Evolutionary conservation across 2,113 vertebrate species (phyloP), one percentile per base, ranked within the genome.

Genomic region (Symphodus melops): DNA sequence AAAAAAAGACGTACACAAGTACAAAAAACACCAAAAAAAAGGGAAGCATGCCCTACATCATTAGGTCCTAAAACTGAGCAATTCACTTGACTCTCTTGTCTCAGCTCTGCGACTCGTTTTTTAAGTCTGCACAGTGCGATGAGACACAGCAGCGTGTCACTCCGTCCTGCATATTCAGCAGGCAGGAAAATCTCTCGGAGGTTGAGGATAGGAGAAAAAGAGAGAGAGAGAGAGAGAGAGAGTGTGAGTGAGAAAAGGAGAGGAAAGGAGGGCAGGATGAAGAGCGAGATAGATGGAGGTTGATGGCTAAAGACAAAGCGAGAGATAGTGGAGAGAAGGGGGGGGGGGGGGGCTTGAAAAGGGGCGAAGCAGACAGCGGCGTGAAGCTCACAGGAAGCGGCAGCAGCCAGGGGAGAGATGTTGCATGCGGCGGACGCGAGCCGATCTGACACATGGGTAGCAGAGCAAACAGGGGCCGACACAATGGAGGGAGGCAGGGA

Each of bases 391-490:
- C 82, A 83, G 86, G 83, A 86, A 88, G 88, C 77, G 91, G 89
- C 89, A 90, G 86, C 86, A 89, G 91, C 91, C 89, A 91, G 88
- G 84, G 89, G 89, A 91, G 91, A 88, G 84, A 86, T 78, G 88
- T 71, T 68, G 88, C 79, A 72, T 82, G 57, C 58, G 10, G 67
- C 67, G 20, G 87, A 90, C 58, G 76, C 88, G 88, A 90, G 89
- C 69, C 19, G 48, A 77, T 83, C 85, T 88, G 89, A 93, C 90
- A 91, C 88, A 73, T 76, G 84, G 81, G 84, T 63, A 86, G 88
- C 85, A 72, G 86, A 88, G 89, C 84, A 73, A 72, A 79, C 81
- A 79, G 48, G 69, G 84, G 71, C 78, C 78, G 48, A 82, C 84
- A 88, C 88, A 78, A 86, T 67, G 74, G 76, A 68, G 80, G 73